Percentiles rank a stretch among this genome's conserved stretches.
These are phyloP conservation scores for Leptobrachium leishanense DNA, from an alignment of 2,113 vertebrate genomes.

Conservation along the genomic window DNA sequence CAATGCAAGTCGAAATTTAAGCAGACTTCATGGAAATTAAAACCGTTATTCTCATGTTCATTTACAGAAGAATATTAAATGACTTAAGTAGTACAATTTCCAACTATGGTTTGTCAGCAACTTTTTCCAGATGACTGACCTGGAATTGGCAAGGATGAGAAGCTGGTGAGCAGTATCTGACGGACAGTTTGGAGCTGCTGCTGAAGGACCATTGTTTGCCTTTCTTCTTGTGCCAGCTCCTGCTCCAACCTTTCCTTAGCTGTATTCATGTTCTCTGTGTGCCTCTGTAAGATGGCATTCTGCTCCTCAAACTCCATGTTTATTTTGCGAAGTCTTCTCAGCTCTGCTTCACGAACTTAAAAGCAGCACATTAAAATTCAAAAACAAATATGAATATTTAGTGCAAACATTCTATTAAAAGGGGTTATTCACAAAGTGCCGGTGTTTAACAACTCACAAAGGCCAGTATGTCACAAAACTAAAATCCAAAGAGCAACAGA, in stretches of 20 bases:
- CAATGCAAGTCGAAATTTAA: no score
- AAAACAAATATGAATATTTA: not conserved
- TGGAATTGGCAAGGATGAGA: constrained; percentile 86
- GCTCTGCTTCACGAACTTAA: constrained; percentile 88
- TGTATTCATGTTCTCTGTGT: constrained; percentile 92
- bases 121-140: constrained; percentile 65
- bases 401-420: no score
- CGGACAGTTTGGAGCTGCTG: constrained; percentile 87
- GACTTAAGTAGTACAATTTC: no score
- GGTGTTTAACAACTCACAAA: no score
- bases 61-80: no score
- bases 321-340: constrained; percentile 89
- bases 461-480: no score
- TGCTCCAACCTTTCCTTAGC: constrained; percentile 95
- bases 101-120: no score
- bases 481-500: no score
- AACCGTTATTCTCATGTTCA: no score
- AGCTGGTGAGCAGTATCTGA: constrained; percentile 84
- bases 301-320: constrained; percentile 97
- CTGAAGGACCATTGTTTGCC: constrained; percentile 86
- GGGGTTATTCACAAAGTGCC: no score
- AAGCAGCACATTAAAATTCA: not conserved
- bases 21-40: no score
- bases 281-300: constrained; percentile 90
- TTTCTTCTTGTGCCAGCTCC: constrained; percentile 89